Conservation (phyloP, 2,113 vertebrate species). For the Arvicanthis niloticus region DNA sequence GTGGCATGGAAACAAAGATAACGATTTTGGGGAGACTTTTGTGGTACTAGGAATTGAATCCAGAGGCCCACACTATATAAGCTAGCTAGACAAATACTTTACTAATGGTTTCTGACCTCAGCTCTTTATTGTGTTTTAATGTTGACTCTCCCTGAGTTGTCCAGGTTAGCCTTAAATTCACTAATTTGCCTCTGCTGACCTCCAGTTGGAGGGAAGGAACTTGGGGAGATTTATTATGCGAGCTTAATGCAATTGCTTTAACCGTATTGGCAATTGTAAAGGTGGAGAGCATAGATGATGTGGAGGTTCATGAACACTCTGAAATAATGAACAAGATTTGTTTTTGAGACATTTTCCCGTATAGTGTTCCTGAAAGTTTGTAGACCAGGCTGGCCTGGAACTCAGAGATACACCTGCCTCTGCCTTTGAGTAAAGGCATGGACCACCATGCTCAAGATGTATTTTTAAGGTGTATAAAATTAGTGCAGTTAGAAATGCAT, state of each 20-base stretch:
- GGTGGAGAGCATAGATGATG: background rate
- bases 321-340: background rate
- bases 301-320: background rate
- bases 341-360: background rate
- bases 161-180: background rate
- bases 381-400: background rate
- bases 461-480: background rate
- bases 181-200: background rate
- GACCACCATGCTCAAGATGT: background rate
- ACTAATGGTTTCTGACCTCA: too few species aligned
- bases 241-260: conserved; percentile 20
- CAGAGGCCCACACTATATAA: background rate
- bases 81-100: background rate
- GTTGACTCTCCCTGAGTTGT: background rate
- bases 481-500: background rate
- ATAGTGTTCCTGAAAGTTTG: background rate
- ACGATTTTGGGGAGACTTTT: background rate
- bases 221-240: conserved; percentile 18
- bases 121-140: background rate
- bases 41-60: background rate
- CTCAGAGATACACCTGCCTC: background rate
- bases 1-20: conserved; percentile 25
- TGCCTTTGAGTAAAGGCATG: background rate
- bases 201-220: background rate
- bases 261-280: background rate